Conservation (phyloP, 2,888 invertebrate genomes). For the Pachydiplax longipennis region DNA sequence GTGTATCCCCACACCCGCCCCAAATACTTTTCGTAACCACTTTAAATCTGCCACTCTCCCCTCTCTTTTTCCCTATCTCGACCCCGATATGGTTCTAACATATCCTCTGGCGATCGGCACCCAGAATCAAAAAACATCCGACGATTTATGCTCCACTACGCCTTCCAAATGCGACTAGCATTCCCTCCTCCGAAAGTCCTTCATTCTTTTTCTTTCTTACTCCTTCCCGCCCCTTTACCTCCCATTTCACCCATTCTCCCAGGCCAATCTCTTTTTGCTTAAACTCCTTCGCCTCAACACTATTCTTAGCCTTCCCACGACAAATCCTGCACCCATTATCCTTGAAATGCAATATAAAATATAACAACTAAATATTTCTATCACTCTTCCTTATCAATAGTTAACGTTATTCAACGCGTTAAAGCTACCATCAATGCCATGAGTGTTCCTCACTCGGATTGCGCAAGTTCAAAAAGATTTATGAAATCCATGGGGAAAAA, state of each 20-base stretch:
- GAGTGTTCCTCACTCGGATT: too few species aligned
- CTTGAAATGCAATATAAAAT: too few species aligned
- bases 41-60: conserved; percentile 34
- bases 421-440: too few species aligned
- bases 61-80: background rate
- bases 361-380: too few species aligned
- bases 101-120: conserved; percentile 30
- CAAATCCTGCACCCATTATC: too few species aligned
- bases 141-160: conserved; percentile 25
- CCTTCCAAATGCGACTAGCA: background rate
- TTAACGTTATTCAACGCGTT: too few species aligned
- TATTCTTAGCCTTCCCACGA: too few species aligned
- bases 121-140: conserved; percentile 18
- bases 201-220: background rate
- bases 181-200: conserved; percentile 6
- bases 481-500: too few species aligned
- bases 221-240: background rate
- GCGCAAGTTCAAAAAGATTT: too few species aligned
- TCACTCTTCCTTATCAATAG: too few species aligned
- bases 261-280: background rate
- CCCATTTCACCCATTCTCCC: background rate
- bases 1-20: background rate
- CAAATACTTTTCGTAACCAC: conserved; percentile 21
- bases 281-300: background rate
- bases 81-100: conserved; percentile 38